A percentile compares a stretch with the other conserved stretches of the same genome.
Evolutionary conservation across 2,888 invertebrate genomes (phyloP).

Genomic region (Athalia circularis): DNA sequence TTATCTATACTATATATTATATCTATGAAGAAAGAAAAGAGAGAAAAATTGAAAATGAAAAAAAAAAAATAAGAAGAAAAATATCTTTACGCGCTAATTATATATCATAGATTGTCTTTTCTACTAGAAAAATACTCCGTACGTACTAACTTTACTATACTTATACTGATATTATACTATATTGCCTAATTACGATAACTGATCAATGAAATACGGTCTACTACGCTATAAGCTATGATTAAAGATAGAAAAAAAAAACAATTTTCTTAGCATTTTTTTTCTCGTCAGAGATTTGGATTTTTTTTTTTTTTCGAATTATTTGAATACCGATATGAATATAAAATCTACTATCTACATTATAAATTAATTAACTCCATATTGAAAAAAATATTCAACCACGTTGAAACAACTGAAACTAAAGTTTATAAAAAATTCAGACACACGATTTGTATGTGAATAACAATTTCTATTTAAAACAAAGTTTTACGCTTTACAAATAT

Average conservation of each 20-base stretch:
- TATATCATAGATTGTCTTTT: constrained; percentile 1
- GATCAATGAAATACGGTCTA: background rate
- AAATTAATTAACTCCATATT: too few species aligned
- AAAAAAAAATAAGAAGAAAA: background rate
- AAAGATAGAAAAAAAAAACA: background rate
- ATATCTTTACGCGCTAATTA: constrained; percentile 17
- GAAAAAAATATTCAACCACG: too few species aligned
- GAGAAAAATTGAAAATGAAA: too few species aligned
- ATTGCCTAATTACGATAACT: background rate
- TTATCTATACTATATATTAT: background rate
- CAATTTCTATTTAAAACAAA: constrained; percentile 38
- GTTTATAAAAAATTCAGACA: constrained; percentile 35
- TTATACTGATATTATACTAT: background rate
- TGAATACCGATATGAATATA: too few species aligned
- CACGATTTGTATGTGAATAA: constrained; percentile 1
- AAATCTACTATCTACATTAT: too few species aligned
- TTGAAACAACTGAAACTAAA: constrained; percentile 1
- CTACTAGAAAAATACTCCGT: background rate
- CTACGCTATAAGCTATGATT: background rate
- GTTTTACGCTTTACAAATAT: constrained; percentile 43
- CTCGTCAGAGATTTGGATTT: too few species aligned
- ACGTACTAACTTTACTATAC: background rate
- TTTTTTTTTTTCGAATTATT: too few species aligned
- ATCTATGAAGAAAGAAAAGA: background rate
- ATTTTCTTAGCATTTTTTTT: too few species aligned